Conservation (phyloP, 2,113 vertebrate species). For the Triplophysa siluroides region DNA sequence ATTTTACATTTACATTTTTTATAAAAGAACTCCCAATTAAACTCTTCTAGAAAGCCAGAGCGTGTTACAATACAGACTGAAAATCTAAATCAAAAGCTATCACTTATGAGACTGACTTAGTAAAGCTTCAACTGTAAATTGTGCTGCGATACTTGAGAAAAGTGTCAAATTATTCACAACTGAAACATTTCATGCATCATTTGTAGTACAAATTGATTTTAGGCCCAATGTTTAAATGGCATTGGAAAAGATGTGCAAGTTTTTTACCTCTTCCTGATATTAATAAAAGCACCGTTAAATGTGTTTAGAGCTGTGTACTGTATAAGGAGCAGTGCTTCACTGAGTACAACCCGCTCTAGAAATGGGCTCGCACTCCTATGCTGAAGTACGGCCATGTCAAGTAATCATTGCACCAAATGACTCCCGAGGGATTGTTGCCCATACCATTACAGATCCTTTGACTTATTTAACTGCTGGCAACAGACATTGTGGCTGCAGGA, state of each 20-base stretch:
- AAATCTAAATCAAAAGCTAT: neutral
- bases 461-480: neutral
- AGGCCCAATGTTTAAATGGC: neutral
- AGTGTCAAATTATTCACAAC: neutral
- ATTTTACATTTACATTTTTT: neutral
- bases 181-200: neutral
- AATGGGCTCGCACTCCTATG: neutral
- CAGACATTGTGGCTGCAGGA: neutral
- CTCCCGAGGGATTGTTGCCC: neutral
- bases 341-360: neutral
- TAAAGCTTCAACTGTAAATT: neutral
- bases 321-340: neutral
- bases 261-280: neutral
- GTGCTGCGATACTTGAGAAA: neutral
- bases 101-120: neutral
- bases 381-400: neutral
- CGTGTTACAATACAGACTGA: neutral
- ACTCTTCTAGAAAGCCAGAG: neutral
- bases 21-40: neutral
- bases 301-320: neutral
- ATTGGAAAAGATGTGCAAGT: neutral
- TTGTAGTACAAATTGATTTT: neutral
- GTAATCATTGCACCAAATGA: conserved; percentile 4
- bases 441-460: neutral
- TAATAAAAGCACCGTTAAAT: neutral